These are phyloP conservation scores for Euphydryas editha DNA, from an alignment of 2,888 invertebrate species.

Conservation along the genomic window DNA sequence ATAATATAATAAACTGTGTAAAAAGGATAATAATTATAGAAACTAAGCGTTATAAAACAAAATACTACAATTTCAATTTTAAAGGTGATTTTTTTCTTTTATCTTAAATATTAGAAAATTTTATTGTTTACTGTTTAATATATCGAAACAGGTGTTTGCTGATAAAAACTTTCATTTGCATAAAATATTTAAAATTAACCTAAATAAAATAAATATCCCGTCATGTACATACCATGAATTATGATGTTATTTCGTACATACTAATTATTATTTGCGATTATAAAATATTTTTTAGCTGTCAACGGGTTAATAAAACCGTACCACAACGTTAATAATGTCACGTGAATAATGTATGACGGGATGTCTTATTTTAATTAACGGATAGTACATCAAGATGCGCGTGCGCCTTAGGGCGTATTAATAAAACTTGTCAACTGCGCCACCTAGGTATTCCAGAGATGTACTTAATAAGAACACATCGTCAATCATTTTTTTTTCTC, in stretches of 20 bases:
- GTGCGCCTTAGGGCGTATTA: slow-evolving; percentile 41
- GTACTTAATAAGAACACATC: slow-evolving; percentile 10
- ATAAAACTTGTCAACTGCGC: slow-evolving; percentile 46
- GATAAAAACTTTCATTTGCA: too few species aligned
- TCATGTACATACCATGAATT: too few species aligned
- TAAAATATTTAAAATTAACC: too few species aligned
- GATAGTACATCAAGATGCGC: slow-evolving; percentile 38
- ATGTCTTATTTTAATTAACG: slow-evolving; percentile 42
- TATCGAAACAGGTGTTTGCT: too few species aligned
- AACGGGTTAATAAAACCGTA: slow-evolving; percentile 48
- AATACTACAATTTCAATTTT: background rate
- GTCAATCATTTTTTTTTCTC: slow-evolving; percentile 13
- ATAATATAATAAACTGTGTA: background rate
- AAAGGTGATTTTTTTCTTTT: too few species aligned
- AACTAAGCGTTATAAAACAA: background rate
- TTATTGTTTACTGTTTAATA: too few species aligned
- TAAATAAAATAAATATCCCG: too few species aligned
- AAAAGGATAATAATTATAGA: background rate
- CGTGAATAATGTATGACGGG: slow-evolving; percentile 36
- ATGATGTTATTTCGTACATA: background rate
- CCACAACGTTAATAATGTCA: slow-evolving; percentile 42
- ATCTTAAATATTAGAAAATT: too few species aligned
- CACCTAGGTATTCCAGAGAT: slow-evolving; percentile 42
- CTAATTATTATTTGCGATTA: slow-evolving; percentile 28
- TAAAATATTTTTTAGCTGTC: slow-evolving; percentile 40